Base-by-base conservation (phyloP, 2,888 invertebrate species). In the Drosophila formosana region DNA sequence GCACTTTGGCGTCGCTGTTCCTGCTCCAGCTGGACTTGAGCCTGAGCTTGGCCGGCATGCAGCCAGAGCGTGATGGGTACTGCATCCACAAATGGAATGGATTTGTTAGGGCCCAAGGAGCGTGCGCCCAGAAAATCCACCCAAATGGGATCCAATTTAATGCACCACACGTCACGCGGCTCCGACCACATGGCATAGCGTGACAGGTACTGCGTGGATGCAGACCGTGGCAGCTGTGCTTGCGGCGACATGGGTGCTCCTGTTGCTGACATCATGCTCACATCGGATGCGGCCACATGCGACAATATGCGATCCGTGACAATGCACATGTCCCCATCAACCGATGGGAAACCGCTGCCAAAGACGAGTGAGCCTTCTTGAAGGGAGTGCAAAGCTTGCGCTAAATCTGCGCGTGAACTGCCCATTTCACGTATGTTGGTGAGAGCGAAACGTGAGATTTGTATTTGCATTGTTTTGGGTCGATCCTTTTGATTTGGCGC, bases 131-230 rank as follows among this genome's bases (percentile, higher is more conserved):
- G 94, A 92, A 98, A 98, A 92, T 98, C 98, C 9, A 96, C 96
- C 98, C 98, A 98, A 50, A 98, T 94, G 0, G 98, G 98, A 91
- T 98, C 98, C 45, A 97, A 94, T 81, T 95, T 94, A 11, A 97
- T 94, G 91, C 96, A 97, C 96, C 98, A 98, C 9, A 98, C 95
- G 82, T 96, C 95, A 77, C 97, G 95, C n/a, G 95, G 95, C 91
- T 97, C 97, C 0, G 95, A 95, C 97, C 97, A 97, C 58, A 97
- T 91, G 61, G 94, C 85, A 84, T 94, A 94, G 1, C 92, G 90
- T 63, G 92, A 90, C 28, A 93, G 82, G 73, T 90, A 91, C 80
- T 92, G 90, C 47, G 88, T 80, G 45, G 91, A 91, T 9, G 87
- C 82, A 30, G 90, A 92, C 80, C 88, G 85, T 7, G 89, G 84